A percentile compares a stretch with the other conserved stretches of the same genome.
Evolutionary conservation across 2,888 invertebrate genomes (phyloP).

Genomic region (Dastarcus helophoroides): DNA sequence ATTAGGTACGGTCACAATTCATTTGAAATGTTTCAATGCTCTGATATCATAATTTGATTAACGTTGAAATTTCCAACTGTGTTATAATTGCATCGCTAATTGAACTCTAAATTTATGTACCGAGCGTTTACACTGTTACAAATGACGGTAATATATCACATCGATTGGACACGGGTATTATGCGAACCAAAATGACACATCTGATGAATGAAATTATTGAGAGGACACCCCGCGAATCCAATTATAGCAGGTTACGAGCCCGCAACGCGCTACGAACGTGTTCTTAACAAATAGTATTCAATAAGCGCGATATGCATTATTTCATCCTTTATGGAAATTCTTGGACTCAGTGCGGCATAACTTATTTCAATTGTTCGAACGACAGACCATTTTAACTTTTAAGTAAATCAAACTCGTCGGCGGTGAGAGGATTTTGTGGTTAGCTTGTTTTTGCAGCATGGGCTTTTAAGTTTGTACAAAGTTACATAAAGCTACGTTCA

Average conservation of each 20-base stretch:
- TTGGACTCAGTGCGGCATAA: too few species aligned
- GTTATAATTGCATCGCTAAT: slow-evolving; percentile 34
- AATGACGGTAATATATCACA: slow-evolving; percentile 29
- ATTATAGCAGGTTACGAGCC: slow-evolving; percentile 11
- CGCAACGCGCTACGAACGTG: background rate
- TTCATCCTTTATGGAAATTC: too few species aligned
- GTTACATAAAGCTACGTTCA: too few species aligned
- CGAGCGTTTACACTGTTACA: slow-evolving; percentile 26
- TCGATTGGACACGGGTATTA: slow-evolving; percentile 26
- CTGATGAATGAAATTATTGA: slow-evolving; percentile 22
- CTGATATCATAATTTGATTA: slow-evolving; percentile 32
- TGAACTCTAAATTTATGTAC: slow-evolving; percentile 33
- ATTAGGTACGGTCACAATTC: slow-evolving; percentile 11
- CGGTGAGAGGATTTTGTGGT: too few species aligned
- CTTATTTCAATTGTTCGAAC: too few species aligned
- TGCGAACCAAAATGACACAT: slow-evolving; percentile 20
- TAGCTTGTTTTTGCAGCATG: too few species aligned
- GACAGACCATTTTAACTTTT: too few species aligned
- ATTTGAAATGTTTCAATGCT: slow-evolving; percentile 15
- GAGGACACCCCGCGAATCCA: slow-evolving; percentile 13
- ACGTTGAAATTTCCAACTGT: slow-evolving; percentile 26
- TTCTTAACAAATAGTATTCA: too few species aligned
- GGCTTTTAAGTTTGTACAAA: too few species aligned
- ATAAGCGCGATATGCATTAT: too few species aligned
- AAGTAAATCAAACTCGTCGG: too few species aligned